phyloP scores from a whole-genome alignment of 2,888 invertebrate species.

The Scaptomyza tumidula region DNA sequence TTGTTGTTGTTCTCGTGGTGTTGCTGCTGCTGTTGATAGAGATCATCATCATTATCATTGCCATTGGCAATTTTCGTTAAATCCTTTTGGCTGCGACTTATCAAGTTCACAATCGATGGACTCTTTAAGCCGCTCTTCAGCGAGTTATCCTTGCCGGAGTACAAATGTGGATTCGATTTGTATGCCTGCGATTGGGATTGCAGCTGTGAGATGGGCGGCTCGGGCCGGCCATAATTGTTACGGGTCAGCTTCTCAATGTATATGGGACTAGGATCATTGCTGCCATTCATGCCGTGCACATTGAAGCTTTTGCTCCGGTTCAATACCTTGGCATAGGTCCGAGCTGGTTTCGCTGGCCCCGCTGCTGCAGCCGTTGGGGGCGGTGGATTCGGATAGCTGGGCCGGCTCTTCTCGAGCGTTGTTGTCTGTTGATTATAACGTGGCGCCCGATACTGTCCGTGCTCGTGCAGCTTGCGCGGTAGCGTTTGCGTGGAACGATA shows the following conservation, averaged over 20 bases:
- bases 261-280: conserved; percentile 85
- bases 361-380: conserved; percentile 2
- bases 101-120: conserved; percentile 93
- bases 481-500: conserved; percentile 90
- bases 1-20: conserved; percentile 76
- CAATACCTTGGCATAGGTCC: conserved; percentile 90
- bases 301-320: conserved; percentile 94
- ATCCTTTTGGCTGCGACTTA: conserved; percentile 93
- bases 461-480: conserved; percentile 87
- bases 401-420: conserved; percentile 36
- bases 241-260: conserved; percentile 83
- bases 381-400: conserved; percentile 8
- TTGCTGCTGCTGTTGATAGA: conserved; percentile 15
- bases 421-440: conserved; percentile 9
- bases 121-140: conserved; percentile 87
- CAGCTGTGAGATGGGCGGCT: conserved; percentile 43
- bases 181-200: conserved; percentile 85
- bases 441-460: conserved; percentile 34
- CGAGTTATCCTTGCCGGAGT: conserved; percentile 82
- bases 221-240: conserved; percentile 73
- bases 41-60: conserved; percentile 54
- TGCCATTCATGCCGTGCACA: conserved; percentile 88
- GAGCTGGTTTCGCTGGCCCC: conserved; percentile 90
- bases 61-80: conserved; percentile 87
- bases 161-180: conserved; percentile 92